These are phyloP conservation scores for Strix uralensis DNA, from an alignment of 2,113 vertebrate genomes.

Conservation along the genomic window DNA sequence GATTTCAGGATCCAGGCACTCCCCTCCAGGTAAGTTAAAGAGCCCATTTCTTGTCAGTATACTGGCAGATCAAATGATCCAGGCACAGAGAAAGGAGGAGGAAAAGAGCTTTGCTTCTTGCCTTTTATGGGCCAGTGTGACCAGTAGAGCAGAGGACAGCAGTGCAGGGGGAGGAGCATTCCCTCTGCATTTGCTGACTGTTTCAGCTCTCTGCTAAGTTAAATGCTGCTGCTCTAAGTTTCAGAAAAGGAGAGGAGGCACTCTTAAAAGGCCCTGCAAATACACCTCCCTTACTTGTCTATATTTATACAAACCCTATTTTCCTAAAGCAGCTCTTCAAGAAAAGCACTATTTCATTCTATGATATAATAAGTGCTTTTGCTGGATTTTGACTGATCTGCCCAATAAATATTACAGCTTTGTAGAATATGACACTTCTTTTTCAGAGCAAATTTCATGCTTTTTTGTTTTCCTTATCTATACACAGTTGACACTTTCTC, in stretches of 20 bases:
- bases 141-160: not conserved
- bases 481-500: not conserved
- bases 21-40: not conserved
- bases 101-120: not conserved
- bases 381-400: not conserved
- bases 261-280: not conserved
- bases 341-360: not conserved
- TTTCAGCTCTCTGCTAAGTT: not conserved
- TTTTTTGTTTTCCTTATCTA: not conserved
- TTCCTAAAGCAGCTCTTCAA: not conserved
- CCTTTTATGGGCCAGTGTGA: conserved; percentile 29
- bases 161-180: not conserved
- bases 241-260: not conserved
- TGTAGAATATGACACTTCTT: not conserved
- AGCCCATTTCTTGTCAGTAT: not conserved
- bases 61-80: not conserved
- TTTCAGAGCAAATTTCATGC: not conserved
- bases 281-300: not conserved
- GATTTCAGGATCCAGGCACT: not conserved
- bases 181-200: not conserved
- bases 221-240: not conserved
- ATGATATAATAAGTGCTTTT: not conserved
- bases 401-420: not conserved
- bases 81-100: not conserved
- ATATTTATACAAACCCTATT: not conserved